These are phyloP conservation scores for Aegypius monachus DNA, from an alignment of 2,113 vertebrate species.

Conservation along the genomic window DNA sequence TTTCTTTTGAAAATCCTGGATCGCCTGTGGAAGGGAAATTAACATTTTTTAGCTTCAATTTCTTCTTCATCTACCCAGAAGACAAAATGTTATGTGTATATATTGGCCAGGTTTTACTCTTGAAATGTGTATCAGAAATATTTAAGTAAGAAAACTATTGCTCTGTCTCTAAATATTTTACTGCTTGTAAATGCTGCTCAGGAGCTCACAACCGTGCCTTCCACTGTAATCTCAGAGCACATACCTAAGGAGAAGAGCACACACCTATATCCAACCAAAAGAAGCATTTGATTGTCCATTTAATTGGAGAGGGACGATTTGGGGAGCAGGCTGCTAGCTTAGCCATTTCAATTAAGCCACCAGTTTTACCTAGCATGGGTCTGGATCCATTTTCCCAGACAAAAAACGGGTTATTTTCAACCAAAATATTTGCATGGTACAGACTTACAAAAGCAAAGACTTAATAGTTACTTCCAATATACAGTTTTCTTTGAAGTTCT, in stretches of 20 bases:
- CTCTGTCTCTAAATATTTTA: background rate
- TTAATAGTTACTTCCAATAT: background rate
- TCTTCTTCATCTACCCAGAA: background rate
- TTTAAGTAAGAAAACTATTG: background rate
- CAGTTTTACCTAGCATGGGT: background rate
- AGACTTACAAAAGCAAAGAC: background rate
- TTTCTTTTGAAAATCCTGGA: background rate
- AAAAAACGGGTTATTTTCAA: background rate
- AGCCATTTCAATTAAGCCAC: background rate
- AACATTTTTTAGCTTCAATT: background rate
- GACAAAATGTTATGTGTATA: background rate
- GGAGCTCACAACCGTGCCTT: background rate
- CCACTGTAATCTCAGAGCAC: too few species aligned
- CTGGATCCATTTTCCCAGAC: background rate
- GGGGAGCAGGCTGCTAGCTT: background rate
- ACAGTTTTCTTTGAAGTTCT: rapidly evolving
- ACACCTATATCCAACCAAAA: background rate
- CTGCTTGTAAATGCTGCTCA: background rate
- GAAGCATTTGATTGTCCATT: background rate
- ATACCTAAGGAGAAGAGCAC: background rate
- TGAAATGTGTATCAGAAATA: background rate
- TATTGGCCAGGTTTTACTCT: background rate
- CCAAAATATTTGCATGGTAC: background rate
- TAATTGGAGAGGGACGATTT: background rate
- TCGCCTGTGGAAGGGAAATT: background rate